A percentile compares a stretch with the other conserved stretches of the same genome.
Evolutionary conservation across 2,888 invertebrate species (phyloP).

Genomic region (Sinotaia quadrata): DNA sequence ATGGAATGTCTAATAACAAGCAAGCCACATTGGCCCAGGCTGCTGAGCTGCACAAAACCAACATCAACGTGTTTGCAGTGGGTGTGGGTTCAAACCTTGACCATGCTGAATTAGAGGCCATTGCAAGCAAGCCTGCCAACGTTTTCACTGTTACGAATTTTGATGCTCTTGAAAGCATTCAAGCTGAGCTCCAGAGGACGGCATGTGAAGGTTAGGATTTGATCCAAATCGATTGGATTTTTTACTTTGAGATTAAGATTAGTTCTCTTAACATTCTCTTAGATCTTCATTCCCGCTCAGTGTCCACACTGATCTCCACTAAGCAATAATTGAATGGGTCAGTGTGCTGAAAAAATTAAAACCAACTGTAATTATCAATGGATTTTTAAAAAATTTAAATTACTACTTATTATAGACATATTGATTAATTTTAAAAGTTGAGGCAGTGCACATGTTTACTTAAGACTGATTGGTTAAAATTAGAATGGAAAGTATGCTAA

Average conservation of each 20-base stretch:
- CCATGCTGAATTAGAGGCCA: constrained; percentile 49
- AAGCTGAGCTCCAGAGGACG: constrained; percentile 46
- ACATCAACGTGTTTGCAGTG: constrained; percentile 51
- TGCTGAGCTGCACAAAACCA: constrained; percentile 43
- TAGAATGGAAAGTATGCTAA: too few species aligned
- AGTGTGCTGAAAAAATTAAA: too few species aligned
- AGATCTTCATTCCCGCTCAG: too few species aligned
- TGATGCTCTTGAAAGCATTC: constrained; percentile 47
- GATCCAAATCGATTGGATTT: background rate
- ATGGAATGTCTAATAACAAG: constrained; percentile 51
- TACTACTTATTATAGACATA: too few species aligned
- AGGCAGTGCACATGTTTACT: too few species aligned
- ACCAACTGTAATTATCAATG: too few species aligned
- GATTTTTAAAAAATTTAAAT: too few species aligned
- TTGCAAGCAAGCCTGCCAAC: constrained; percentile 52
- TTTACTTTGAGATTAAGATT: background rate
- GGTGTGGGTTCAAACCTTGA: constrained; percentile 54
- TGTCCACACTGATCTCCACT: too few species aligned
- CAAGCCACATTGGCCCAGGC: constrained; percentile 42
- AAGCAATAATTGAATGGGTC: too few species aligned
- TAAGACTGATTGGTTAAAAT: too few species aligned
- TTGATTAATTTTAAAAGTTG: too few species aligned
- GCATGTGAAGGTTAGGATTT: constrained; percentile 52
- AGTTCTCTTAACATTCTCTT: too few species aligned
- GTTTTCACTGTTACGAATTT: constrained; percentile 57